A percentile compares a stretch with the other conserved stretches of the same genome.
Evolutionary conservation across 2,888 invertebrate genomes (phyloP).

Genomic region (Scelioninae gen. 2): DNA sequence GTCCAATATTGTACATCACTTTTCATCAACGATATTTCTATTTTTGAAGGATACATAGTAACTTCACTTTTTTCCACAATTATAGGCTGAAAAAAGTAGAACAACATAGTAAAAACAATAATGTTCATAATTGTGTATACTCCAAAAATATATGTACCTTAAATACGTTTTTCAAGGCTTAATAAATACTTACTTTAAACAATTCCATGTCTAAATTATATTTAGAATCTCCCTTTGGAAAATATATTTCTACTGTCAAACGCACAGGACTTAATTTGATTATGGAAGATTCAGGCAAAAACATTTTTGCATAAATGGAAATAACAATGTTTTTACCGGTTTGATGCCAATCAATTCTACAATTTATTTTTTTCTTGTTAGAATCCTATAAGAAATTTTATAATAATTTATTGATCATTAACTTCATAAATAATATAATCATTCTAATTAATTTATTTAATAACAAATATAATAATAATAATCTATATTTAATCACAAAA

Average conservation of each 20-base stretch:
- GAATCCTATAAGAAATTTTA: slow-evolving; percentile 70
- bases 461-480: no score
- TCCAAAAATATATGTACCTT: neutral
- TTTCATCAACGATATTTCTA: slow-evolving; percentile 94
- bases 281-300: slow-evolving; percentile 84
- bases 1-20: slow-evolving; percentile 90
- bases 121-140: neutral
- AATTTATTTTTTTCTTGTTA: slow-evolving; percentile 79
- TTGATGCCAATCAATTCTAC: slow-evolving; percentile 97
- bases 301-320: slow-evolving; percentile 93
- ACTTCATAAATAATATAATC: no score
- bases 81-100: slow-evolving; percentile 81
- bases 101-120: neutral
- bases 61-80: slow-evolving; percentile 83
- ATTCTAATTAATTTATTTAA: no score
- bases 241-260: slow-evolving; percentile 84
- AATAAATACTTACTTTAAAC: slow-evolving; percentile 82
- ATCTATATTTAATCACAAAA: no score
- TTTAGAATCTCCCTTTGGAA: slow-evolving; percentile 85
- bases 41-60: slow-evolving; percentile 90
- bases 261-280: slow-evolving; percentile 91
- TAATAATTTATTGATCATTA: no score
- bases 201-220: slow-evolving; percentile 88
- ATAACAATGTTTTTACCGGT: slow-evolving; percentile 89
- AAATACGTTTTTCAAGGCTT: neutral